Percentiles rank a stretch among this genome's conserved stretches.
These are phyloP conservation scores for Synanthedon myopaeformis DNA, from an alignment of 2,888 invertebrate species.

Conservation along the genomic window DNA sequence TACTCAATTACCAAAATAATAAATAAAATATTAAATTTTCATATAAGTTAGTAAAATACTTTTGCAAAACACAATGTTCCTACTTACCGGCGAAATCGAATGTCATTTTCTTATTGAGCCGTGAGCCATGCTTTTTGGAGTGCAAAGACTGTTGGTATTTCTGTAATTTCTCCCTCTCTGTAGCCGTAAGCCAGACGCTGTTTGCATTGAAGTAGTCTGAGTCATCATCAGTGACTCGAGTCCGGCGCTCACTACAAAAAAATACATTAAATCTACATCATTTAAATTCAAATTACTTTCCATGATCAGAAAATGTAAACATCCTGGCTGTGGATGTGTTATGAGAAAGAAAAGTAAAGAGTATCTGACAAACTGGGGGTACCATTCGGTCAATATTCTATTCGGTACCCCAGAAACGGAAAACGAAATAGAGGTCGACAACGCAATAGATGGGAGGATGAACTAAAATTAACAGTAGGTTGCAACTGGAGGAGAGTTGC, in stretches of 20 bases:
- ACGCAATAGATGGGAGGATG: no score
- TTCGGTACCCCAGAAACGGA: no score
- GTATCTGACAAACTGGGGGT: no score
- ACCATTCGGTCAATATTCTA: no score
- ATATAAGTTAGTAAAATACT: no score
- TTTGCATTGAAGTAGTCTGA: constrained; percentile 90
- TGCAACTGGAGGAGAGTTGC: no score
- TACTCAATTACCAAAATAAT: background rate
- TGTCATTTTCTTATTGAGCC: constrained; percentile 76
- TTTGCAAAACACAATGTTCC: no score
- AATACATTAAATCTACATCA: background rate
- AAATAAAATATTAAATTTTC: background rate
- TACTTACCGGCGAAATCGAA: constrained; percentile 79
- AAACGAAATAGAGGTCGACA: no score
- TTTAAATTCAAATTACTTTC: background rate
- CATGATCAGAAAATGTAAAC: no score
- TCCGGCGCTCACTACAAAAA: constrained; percentile 73
- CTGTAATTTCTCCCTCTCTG: constrained; percentile 75
- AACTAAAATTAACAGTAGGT: no score
- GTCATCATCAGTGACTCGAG: constrained; percentile 92
- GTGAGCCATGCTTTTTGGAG: constrained; percentile 76
- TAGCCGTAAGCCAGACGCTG: constrained; percentile 84
- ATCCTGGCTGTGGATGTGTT: no score
- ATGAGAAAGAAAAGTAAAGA: no score
- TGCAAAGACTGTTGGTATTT: constrained; percentile 76